Base-by-base conservation (phyloP, 2,113 vertebrate genomes). In the Lonchura striata region DNA sequence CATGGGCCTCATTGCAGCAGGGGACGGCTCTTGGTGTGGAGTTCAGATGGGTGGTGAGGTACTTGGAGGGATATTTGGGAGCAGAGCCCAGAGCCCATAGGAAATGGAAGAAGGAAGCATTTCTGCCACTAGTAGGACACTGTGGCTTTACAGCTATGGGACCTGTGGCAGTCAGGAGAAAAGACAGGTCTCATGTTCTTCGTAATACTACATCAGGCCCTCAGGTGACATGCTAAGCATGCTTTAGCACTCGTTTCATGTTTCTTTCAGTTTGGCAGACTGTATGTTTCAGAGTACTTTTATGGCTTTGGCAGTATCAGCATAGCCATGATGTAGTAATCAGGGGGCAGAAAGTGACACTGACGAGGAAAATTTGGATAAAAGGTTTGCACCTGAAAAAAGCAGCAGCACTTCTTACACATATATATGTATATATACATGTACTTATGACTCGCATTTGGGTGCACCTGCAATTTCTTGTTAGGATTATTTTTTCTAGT, bases 241-340 rank as follows among this genome's bases (percentile, higher is more conserved):
- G 17, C 35, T 74, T 75, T 81, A 59, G 13, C 33, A 75, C 24
- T 24, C 21, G 6, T 35, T 78, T 74, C 12, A 17, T 5, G 13
- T 9, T 33, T 66, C 47, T 75, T 70, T 63, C 33, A 50, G 19
- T 47, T 64, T 75, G 33, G 10, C 44, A 64, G 24, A 33, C 8
- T 35, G 5, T n/a, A 19, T 21, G 8, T 52, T 88, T 56, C 63
- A 13, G 17, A 20, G 22, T 52, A 27, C 57, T 92, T 86, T 79
- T 76, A 37, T 39, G 63, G 20, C 28, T 86, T 68, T 68, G 50
- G 10, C 75, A 82, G 12, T 30, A 77, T 33, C 11, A 74, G n/a
- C 24, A n/a, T 12, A 53, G 9, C n/a, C 59, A 39, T 50, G 42
- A 53, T 0, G 0, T 22, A 44, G 54, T 46, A 66, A 78, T 9